phyloP scores from a whole-genome alignment of 1,140 invertebrate genomes.

The Cylas formicarius region DNA sequence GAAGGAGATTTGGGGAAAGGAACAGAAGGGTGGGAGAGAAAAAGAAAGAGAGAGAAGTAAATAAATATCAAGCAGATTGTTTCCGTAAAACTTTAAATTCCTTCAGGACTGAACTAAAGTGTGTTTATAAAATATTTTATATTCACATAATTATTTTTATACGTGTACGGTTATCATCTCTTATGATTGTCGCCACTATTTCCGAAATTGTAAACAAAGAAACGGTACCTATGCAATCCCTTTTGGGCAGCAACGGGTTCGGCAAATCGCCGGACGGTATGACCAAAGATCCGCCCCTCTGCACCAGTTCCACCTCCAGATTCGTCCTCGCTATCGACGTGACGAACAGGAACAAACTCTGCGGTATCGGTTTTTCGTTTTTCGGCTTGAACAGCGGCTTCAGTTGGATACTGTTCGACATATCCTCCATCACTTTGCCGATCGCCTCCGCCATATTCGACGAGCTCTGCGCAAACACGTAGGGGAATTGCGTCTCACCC shows the following conservation, averaged over 20 bases:
- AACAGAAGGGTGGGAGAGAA: too few relatives aligned
- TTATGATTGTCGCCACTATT: too few relatives aligned
- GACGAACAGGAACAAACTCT: slow-evolving; percentile 80
- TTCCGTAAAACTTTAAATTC: too few relatives aligned
- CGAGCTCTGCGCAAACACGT: slow-evolving; percentile 48
- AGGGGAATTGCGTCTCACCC: too few relatives aligned
- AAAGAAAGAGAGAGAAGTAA: too few relatives aligned
- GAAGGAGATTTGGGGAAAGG: too few relatives aligned
- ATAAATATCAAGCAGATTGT: too few relatives aligned
- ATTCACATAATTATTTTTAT: background rate
- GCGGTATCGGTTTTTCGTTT: slow-evolving; percentile 53
- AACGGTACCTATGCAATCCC: slow-evolving; percentile 75
- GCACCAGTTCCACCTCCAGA: slow-evolving; percentile 85
- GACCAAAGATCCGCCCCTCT: slow-evolving; percentile 71
- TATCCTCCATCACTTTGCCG: slow-evolving; percentile 87
- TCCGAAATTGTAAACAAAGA: slow-evolving; percentile 1
- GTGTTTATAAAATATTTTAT: slow-evolving; percentile 2
- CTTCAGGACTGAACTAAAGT: too few relatives aligned
- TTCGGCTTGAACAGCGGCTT: slow-evolving; percentile 53
- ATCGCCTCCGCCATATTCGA: slow-evolving; percentile 70
- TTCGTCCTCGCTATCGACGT: slow-evolving; percentile 88
- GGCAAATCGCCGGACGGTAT: slow-evolving; percentile 47
- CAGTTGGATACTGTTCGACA: slow-evolving; percentile 71
- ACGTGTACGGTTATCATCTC: background rate
- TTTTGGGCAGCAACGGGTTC: slow-evolving; percentile 62